These are phyloP conservation scores for Parauchenoglanis ngamensis DNA, from an alignment of 2,797 vertebrate species.

Conservation along the genomic window DNA sequence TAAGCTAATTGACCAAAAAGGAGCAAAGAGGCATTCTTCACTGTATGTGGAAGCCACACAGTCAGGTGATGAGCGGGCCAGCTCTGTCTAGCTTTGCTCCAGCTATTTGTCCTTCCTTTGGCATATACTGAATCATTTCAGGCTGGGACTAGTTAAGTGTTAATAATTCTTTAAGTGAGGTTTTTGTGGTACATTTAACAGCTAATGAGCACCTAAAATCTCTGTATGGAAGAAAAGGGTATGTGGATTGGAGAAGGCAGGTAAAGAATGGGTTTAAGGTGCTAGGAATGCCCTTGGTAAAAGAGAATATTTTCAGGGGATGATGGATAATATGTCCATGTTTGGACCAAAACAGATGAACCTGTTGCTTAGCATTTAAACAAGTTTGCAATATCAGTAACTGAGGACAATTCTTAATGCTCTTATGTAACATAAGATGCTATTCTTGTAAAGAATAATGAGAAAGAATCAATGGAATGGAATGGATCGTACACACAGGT, in stretches of 20 bases:
- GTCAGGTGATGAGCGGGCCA: slow-evolving; percentile 70
- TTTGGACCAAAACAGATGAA: slow-evolving; percentile 26
- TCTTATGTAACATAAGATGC: neutral
- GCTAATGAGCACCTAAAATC: slow-evolving; percentile 74
- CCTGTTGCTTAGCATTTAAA: neutral
- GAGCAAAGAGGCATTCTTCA: slow-evolving; percentile 61
- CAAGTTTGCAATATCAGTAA: neutral
- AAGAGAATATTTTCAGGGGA: slow-evolving; percentile 18
- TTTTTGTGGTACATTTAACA: slow-evolving; percentile 68
- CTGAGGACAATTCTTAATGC: neutral
- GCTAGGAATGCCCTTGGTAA: slow-evolving; percentile 58
- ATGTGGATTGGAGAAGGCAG: slow-evolving; percentile 36
- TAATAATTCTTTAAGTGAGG: slow-evolving; percentile 74
- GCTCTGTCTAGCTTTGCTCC: neutral
- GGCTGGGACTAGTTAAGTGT: slow-evolving; percentile 75
- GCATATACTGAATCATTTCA: slow-evolving; percentile 77
- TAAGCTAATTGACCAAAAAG: slow-evolving; percentile 65
- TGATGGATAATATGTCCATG: neutral
- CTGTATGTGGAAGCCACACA: slow-evolving; percentile 67
- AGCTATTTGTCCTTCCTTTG: neutral
- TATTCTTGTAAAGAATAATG: neutral
- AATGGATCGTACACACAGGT: no score
- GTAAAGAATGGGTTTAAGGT: slow-evolving; percentile 33
- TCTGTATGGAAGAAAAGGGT: slow-evolving; percentile 17
- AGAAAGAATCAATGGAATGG: no score